Evolutionary conservation across 1,140 invertebrate species (phyloP).

Genomic region (Drosophila willistoni): DNA sequence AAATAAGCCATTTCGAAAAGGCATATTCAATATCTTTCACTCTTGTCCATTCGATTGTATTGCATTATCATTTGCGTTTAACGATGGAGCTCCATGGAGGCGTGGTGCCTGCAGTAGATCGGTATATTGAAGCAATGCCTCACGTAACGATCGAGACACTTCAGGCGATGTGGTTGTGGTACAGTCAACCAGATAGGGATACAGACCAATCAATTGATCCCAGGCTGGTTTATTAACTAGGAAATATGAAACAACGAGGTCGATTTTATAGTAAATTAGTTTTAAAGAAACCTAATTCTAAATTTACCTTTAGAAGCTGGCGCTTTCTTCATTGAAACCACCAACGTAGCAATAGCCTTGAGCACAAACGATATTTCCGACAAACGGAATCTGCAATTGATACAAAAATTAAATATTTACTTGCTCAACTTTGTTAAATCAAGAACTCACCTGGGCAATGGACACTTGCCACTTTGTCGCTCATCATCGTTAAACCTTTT

Average conservation of each 20-base stretch:
- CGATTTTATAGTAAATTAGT: neutral
- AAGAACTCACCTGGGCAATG: conserved; percentile 90
- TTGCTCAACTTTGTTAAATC: too few relatives aligned
- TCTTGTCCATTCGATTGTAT: conserved; percentile 80
- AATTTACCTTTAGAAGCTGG: conserved; percentile 90
- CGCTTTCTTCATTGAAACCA: conserved; percentile 96
- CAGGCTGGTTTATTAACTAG: conserved; percentile 94
- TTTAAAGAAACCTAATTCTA: neutral
- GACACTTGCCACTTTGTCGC: conserved; percentile 93
- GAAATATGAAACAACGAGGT: neutral
- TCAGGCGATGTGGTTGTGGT: conserved; percentile 90
- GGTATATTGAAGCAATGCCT: conserved; percentile 94
- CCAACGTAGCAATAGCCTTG: conserved; percentile 96
- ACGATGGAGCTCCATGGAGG: conserved; percentile 18
- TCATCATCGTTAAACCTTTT: conserved; percentile 94
- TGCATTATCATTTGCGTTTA: conserved; percentile 51
- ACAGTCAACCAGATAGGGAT: conserved; percentile 95
- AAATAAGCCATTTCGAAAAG: conserved; percentile 27
- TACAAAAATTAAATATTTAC: neutral
- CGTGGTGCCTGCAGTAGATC: conserved; percentile 91
- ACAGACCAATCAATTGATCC: conserved; percentile 95
- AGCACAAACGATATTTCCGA: conserved; percentile 98
- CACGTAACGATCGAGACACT: conserved; percentile 91
- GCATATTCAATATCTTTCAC: conserved; percentile 42
- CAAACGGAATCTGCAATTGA: conserved; percentile 91